Percentiles rank a stretch among this genome's conserved stretches.
Conservation (phyloP, 2,888 invertebrate genomes). For the Epirrhoe alternata region DNA sequence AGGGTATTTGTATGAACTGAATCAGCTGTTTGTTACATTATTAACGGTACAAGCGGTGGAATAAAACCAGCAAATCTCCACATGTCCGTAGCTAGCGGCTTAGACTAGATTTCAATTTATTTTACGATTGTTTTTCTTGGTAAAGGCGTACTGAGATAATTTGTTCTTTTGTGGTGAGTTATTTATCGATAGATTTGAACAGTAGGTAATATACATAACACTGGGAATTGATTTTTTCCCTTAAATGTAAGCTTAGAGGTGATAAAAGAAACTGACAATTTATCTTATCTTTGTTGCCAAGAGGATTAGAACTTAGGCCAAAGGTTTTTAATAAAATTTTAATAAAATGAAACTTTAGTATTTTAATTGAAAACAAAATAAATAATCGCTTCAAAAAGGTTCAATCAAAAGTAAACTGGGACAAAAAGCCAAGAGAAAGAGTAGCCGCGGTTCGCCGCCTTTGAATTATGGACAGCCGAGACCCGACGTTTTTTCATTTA, state of each 20-base stretch:
- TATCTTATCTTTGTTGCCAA: too few relatives aligned
- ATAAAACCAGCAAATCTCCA: constrained; percentile 18
- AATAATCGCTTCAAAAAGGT: constrained; percentile 10
- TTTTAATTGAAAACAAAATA: constrained; percentile 5
- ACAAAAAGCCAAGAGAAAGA: constrained; percentile 25
- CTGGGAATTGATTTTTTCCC: too few relatives aligned
- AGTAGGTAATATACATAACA: too few relatives aligned
- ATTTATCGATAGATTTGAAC: too few relatives aligned
- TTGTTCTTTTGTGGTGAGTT: too few relatives aligned
- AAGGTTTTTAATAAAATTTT: not conserved
- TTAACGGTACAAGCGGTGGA: constrained; percentile 8
- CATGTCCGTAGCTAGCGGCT: constrained; percentile 18
- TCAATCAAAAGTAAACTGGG: constrained; percentile 23
- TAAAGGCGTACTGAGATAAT: not conserved
- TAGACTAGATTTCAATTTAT: constrained; percentile 28
- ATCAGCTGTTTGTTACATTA: constrained; percentile 7
- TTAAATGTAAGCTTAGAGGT: too few relatives aligned
- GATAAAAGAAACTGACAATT: too few relatives aligned
- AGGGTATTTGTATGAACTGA: not conserved
- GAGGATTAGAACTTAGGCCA: too few relatives aligned
- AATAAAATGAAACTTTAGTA: not conserved
- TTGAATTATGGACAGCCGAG: constrained; percentile 30
- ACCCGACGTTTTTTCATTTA: constrained; percentile 44
- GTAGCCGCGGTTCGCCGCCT: constrained; percentile 22
- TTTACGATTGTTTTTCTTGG: constrained; percentile 3